Base-by-base conservation (phyloP, 2,797 vertebrate genomes). In the Prionace glauca region DNA sequence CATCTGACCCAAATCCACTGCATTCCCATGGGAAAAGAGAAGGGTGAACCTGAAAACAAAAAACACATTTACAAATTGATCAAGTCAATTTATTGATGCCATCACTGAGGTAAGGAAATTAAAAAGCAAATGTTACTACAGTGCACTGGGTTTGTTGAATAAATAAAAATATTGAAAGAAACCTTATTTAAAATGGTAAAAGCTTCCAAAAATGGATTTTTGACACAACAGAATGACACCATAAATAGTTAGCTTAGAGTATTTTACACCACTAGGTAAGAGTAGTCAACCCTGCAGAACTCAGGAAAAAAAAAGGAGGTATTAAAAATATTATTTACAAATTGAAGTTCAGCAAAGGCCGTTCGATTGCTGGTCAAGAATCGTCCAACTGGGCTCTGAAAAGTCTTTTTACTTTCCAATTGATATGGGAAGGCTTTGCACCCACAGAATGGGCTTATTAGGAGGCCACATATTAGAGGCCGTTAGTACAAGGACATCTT, bases 1-100 rank as follows among this genome's bases (percentile, higher is more conserved):
- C 99, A 99, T 99, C 98, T 99, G 99, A 62, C 99, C 99, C 96
- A 99, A 97, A 97, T 99, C 99, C 96, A 99, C 99, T 0, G 99
- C 99, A 0, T 99, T 99, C 95, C 99, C 99, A 0, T 99, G 99
- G 0, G 99, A 99, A 97, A 99, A 99, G 94, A 99, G 98, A 96
- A 99, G 98, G 0, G 99, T 99, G 97, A 98, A 99, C 98, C 99
- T 99, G 96, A 0, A 0, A 0, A 71, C 24, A 22, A 79, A 95
- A 10, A 26, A 67, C 5, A 1, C 14, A 45, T 41, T 92, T 92
- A 67, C 62, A 92, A 41, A 65, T 8, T 36, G 62, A 41, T 69
- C 67, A 69, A n/a, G n/a, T 24, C 1, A 67, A 67, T 67, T 92
- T 69, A 41, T 65, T 36, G 3, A 8, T 41, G 32, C 56, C 18